These are phyloP conservation scores for Ciona savignyi DNA, from an alignment of 23 tunicate species.

Conservation along the genomic window DNA sequence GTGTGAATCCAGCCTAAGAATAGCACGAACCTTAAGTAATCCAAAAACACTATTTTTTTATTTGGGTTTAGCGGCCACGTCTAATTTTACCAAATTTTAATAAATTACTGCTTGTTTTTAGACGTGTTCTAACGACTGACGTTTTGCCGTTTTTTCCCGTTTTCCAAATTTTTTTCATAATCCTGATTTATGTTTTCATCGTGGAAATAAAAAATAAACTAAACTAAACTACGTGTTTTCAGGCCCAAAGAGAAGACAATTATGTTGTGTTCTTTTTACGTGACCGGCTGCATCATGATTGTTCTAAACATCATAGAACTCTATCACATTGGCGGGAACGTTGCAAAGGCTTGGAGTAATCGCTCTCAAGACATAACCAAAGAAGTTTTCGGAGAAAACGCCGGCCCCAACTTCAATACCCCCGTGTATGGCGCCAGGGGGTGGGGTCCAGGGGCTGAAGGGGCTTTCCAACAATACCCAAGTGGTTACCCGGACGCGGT, in stretches of 20 bases:
- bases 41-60: too few species aligned
- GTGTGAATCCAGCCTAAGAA: too few species aligned
- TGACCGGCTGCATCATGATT: slow-evolving; percentile 76
- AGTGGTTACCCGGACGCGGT: slow-evolving; percentile 77
- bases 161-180: too few species aligned
- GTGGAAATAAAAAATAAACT: too few species aligned
- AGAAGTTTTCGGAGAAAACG: slow-evolving; percentile 62
- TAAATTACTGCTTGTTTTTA: too few species aligned
- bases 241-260: slow-evolving; percentile 89
- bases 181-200: too few species aligned
- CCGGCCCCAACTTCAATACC: slow-evolving; percentile 60
- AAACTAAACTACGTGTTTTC: too few species aligned
- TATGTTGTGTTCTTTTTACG: slow-evolving; percentile 66
- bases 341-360: slow-evolving; percentile 65
- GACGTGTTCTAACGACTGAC: too few species aligned
- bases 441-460: slow-evolving; percentile 63
- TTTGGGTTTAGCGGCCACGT: too few species aligned
- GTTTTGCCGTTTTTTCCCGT: too few species aligned
- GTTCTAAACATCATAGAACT: slow-evolving; percentile 63
- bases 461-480: slow-evolving; percentile 31
- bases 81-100: too few species aligned
- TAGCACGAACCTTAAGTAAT: too few species aligned
- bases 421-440: slow-evolving; percentile 10
- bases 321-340: slow-evolving; percentile 37
- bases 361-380: slow-evolving; percentile 58